Evolutionary conservation across 2,797 vertebrate species (phyloP), one percentile per base, ranked within the genome.

Genomic region (Bovichtus variegatus): DNA sequence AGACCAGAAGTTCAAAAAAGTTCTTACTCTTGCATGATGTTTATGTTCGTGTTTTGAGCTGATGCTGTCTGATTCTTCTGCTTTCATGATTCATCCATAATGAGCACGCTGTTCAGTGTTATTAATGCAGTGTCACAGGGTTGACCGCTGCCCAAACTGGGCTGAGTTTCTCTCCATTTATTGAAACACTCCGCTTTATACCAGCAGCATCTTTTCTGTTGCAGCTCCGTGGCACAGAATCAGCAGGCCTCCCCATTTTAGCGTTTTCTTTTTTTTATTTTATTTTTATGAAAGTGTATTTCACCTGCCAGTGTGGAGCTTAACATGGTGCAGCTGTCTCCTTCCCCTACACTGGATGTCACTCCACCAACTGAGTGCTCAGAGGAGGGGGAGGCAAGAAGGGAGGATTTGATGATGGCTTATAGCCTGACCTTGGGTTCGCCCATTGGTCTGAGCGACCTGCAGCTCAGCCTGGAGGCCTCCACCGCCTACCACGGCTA

Each of bases 291-390:
- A 4, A 59, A 21, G 21, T 73, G 19, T 59, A n/a, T n/a, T 12
- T 18, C 6, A 74, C 21, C 55, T 87, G 83, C 80, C 91, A 95
- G 78, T 60, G 69, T 85, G 84, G 71, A 72, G 41, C 59, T 90
- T 89, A 74, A 86, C 91, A 97, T 98, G 97, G 97, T 98, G 92
- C 97, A 96, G 92, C 94, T 97, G 84, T 95, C 95, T 86, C 89
- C 95, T 47, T 92, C 93, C 70, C 92, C 91, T 59, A 87, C 81
- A 62, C 83, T 83, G 80, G 83, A 92, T 74, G 86, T 90, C 74
- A 89, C 91, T 67, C 90, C 93, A 80, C 91, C 94, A 82, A 85
- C 91, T 25, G 82, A 90, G 86, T 67, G 71, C 80, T 55, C 92
- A 63, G 50, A 50, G 57, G 91, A 94, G 76, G 75, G 86, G 10